Conservation (phyloP, 2,113 vertebrate species). For the Hippotragus niger region DNA sequence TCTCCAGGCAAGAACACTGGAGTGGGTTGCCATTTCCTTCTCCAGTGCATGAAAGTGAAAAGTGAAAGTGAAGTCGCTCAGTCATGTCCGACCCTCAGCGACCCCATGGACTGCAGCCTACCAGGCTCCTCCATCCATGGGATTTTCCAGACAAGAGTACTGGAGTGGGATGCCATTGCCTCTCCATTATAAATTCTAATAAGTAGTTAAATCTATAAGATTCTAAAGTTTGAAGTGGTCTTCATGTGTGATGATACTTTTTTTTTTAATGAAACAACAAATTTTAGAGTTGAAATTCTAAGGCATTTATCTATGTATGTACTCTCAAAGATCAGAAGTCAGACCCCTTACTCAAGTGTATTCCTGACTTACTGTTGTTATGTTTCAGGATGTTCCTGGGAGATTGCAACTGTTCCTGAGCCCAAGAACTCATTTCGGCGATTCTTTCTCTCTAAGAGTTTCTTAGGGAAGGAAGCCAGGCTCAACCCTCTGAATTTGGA, state of each 20-base stretch:
- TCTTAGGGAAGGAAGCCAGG: background rate
- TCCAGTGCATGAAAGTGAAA: too few relatives aligned
- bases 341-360: background rate
- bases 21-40: too few relatives aligned
- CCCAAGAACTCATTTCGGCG: too few relatives aligned
- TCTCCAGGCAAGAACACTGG: too few relatives aligned
- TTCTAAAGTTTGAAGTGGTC: background rate
- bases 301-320: background rate
- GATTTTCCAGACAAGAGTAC: too few relatives aligned
- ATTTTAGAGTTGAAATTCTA: background rate
- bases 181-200: background rate
- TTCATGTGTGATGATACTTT: background rate
- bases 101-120: too few relatives aligned
- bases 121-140: too few relatives aligned
- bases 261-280: background rate
- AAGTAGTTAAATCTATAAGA: background rate
- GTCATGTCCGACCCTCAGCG: too few relatives aligned
- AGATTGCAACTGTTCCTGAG: background rate
- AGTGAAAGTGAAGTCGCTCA: too few relatives aligned
- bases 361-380: background rate
- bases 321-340: background rate
- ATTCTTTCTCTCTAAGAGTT: background rate
- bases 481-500: background rate
- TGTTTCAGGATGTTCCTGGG: background rate
- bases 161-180: too few relatives aligned